A percentile compares a stretch with the other conserved stretches of the same genome.
These are phyloP conservation scores for Manduca sexta DNA, from an alignment of 1,140 invertebrate species.

Conservation along the genomic window DNA sequence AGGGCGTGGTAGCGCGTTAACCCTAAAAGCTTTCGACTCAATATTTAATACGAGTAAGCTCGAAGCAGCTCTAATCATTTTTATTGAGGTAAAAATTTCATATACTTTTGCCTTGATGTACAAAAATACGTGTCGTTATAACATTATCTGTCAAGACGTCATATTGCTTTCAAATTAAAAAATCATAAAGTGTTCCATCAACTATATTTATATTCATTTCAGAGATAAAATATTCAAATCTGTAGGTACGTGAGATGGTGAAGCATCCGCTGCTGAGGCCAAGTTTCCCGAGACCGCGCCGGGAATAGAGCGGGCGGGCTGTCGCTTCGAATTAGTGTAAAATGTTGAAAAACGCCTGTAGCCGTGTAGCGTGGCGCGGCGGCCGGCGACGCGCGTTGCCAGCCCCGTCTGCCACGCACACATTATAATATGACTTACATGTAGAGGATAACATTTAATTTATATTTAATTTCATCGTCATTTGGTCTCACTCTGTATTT, in stretches of 20 bases:
- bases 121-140: too few relatives aligned
- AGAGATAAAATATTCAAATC: slow-evolving; percentile 6
- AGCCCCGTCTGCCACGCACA: neutral
- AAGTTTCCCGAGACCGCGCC: slow-evolving; percentile 38
- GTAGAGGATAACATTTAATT: neutral
- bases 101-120: too few relatives aligned
- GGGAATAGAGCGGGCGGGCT: slow-evolving; percentile 59
- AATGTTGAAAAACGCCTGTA: slow-evolving; percentile 57
- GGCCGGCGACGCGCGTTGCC: slow-evolving; percentile 6
- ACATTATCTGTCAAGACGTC: too few relatives aligned
- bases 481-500: too few relatives aligned
- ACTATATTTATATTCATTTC: slow-evolving; percentile 3
- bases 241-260: slow-evolving; percentile 23
- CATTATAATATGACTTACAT: neutral
- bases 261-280: slow-evolving; percentile 23
- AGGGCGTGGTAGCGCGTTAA: too few relatives aligned
- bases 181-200: neutral
- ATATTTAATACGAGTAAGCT: too few relatives aligned
- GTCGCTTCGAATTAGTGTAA: slow-evolving; percentile 64
- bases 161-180: too few relatives aligned
- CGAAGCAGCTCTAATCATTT: too few relatives aligned
- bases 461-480: too few relatives aligned
- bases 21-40: too few relatives aligned
- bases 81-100: too few relatives aligned
- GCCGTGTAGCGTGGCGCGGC: slow-evolving; percentile 7